Evolutionary conservation across 1,140 invertebrate species (phyloP).

Genomic region (Conopomorpha cramerella): DNA sequence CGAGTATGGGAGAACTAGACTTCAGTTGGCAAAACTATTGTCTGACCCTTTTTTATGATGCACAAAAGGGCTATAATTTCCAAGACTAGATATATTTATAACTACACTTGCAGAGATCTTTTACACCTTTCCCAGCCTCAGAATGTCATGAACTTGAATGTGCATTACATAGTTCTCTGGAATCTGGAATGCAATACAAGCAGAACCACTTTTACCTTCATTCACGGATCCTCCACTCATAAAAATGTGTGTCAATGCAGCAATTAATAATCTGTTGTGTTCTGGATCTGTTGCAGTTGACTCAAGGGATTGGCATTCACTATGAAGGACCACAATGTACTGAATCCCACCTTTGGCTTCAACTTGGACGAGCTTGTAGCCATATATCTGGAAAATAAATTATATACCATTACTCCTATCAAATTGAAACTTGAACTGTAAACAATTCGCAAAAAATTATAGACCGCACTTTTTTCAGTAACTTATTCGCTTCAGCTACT

Average conservation of each 20-base stretch:
- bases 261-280: slow-evolving; percentile 22
- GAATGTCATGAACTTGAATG: too few species aligned
- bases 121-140: too few species aligned
- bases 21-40: too few species aligned
- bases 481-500: slow-evolving; percentile 19
- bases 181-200: neutral
- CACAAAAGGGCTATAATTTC: too few species aligned
- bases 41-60: too few species aligned
- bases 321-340: slow-evolving; percentile 29
- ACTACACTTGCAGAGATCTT: too few species aligned
- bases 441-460: too few species aligned
- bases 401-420: too few species aligned
- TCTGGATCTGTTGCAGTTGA: slow-evolving; percentile 12
- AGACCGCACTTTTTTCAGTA: slow-evolving; percentile 25
- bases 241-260: slow-evolving; percentile 30
- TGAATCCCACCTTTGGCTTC: slow-evolving; percentile 20
- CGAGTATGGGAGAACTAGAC: too few species aligned
- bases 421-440: too few species aligned
- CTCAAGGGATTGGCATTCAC: slow-evolving; percentile 17
- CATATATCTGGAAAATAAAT: slow-evolving; percentile 26
- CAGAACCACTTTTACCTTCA: slow-evolving; percentile 18
- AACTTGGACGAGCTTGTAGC: slow-evolving; percentile 31
- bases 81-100: too few species aligned
- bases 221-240: slow-evolving; percentile 30
- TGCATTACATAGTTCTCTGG: too few species aligned